phyloP scores from a whole-genome alignment of 2,888 invertebrate genomes.

The Lithophane ornitopus region DNA sequence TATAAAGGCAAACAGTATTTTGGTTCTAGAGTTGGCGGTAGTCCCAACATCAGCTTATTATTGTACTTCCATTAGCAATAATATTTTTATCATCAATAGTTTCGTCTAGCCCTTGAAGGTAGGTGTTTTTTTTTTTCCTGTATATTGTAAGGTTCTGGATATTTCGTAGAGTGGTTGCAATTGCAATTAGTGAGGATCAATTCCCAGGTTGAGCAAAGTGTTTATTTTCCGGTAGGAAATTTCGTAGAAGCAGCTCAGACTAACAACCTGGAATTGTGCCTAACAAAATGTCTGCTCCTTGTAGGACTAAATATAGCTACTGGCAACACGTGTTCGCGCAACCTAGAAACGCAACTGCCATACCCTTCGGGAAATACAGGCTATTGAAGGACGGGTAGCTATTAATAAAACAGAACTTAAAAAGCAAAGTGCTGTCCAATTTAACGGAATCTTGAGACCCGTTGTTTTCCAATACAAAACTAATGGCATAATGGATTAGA shows the following conservation, averaged over 20 bases:
- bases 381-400: background rate
- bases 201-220: background rate
- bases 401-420: slow-evolving; percentile 38
- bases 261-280: background rate
- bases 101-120: slow-evolving; percentile 27
- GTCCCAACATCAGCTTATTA: slow-evolving; percentile 40
- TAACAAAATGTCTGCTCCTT: background rate
- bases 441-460: slow-evolving; percentile 19
- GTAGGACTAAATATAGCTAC: background rate
- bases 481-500: slow-evolving; percentile 61
- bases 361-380: background rate
- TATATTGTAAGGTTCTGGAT: background rate
- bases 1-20: slow-evolving; percentile 38
- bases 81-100: slow-evolving; percentile 39
- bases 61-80: slow-evolving; percentile 28
- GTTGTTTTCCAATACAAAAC: slow-evolving; percentile 55
- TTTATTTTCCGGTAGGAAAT: background rate
- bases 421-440: slow-evolving; percentile 41
- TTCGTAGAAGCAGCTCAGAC: background rate
- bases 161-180: background rate
- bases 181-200: too few species aligned
- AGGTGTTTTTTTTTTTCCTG: background rate
- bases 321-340: background rate
- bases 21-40: slow-evolving; percentile 39
- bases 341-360: background rate